Evolutionary conservation across 2,797 vertebrate genomes (phyloP).

Genomic region (Diceros bicornis): DNA sequence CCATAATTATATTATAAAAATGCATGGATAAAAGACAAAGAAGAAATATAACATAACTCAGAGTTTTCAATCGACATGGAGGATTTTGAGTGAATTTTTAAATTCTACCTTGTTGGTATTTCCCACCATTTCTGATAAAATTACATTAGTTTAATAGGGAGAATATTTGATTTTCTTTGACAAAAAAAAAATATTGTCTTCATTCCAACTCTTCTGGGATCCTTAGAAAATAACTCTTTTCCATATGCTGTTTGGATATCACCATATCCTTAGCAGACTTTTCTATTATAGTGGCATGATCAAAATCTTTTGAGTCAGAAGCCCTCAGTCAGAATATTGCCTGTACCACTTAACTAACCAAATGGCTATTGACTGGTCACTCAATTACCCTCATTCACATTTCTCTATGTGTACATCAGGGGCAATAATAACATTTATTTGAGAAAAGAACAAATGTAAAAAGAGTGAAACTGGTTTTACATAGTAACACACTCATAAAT

Average conservation of each 20-base stretch:
- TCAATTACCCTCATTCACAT: neutral
- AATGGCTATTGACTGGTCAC: neutral
- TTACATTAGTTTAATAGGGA: conserved; percentile 4
- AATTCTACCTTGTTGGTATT: neutral
- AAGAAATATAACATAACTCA: neutral
- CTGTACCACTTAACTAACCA: neutral
- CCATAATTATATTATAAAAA: neutral
- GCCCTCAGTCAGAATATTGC: neutral
- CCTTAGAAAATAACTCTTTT: neutral
- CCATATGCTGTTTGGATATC: neutral
- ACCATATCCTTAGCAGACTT: neutral
- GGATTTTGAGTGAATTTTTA: neutral
- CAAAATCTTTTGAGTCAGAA: neutral
- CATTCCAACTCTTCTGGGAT: neutral
- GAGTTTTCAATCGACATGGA: neutral
- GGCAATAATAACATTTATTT: neutral
- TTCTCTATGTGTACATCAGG: neutral
- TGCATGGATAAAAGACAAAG: neutral
- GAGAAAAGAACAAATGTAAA: neutral
- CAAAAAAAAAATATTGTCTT: neutral
- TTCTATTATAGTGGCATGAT: neutral
- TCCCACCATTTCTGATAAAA: conserved; percentile 22
- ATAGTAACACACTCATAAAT: neutral
- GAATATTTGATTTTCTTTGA: neutral
- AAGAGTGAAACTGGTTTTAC: neutral